phyloP scores from a whole-genome alignment of 2,113 vertebrate species.

The Motacilla alba region DNA sequence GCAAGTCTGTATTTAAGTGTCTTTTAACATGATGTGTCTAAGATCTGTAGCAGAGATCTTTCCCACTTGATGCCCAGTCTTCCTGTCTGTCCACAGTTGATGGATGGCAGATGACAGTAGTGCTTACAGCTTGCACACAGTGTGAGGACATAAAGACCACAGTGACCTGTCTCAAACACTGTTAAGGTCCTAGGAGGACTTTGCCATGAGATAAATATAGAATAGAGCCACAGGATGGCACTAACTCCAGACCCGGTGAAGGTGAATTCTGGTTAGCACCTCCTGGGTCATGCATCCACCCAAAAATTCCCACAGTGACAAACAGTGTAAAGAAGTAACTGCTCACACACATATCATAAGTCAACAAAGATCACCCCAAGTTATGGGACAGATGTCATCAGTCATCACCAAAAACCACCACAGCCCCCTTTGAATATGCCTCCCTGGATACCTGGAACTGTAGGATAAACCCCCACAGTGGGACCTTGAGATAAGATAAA shows the following conservation, averaged over 20 bases:
- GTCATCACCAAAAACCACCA: accelerated
- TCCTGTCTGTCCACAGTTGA: neutral
- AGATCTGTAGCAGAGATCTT: neutral
- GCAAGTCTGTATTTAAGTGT: neutral
- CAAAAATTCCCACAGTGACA: neutral
- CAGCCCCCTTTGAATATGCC: neutral
- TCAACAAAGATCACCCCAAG: neutral
- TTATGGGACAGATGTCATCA: neutral
- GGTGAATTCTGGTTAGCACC: neutral
- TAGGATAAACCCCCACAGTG: neutral
- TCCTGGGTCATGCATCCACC: neutral
- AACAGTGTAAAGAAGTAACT: neutral
- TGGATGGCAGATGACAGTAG: neutral
- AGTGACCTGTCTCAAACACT: neutral
- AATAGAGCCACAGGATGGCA: neutral
- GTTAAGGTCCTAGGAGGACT: neutral
- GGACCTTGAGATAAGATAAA: neutral
- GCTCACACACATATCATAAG: neutral
- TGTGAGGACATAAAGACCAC: neutral
- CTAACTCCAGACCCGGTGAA: neutral
- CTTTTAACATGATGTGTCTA: neutral
- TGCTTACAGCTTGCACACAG: neutral
- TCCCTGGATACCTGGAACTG: neutral
- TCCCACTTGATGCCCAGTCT: neutral
- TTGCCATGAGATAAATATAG: neutral